Base-by-base conservation (phyloP, 2,888 invertebrate species). In the Melolontha melolontha region DNA sequence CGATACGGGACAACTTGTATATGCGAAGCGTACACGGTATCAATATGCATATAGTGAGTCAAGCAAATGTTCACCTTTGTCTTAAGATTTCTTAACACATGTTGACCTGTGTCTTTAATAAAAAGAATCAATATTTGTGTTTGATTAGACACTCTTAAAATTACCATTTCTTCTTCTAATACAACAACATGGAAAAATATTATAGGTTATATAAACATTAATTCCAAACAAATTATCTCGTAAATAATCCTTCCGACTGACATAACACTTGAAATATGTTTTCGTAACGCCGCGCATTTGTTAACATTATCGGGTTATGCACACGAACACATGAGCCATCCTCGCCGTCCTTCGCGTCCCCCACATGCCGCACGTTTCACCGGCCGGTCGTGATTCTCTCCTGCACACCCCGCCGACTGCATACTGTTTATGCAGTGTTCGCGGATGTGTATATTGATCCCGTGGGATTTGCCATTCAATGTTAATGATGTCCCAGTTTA, bases 401-500 rank as follows among this genome's bases (percentile, higher is more conserved):
- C 42, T 17, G 41, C 44, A 16, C 14, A 16, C 39, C 12, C 29
- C 50, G 29, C 10, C n/a, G 2, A 12, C 52, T 34, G 50, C 11
- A 11, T 11, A 14, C 22, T 39, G 42, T 17, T 8, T 22, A 41
- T 14, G 14, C 34, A 34, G 57, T 54, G 50, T 16, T 52, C 65
- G 39, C 34, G 34, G 34, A 34, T 50, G 50, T 67, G 63, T 67
- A 67, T 63, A 64, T 63, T 63, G 63, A 67, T 64, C 67, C 64
- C 64, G 63, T 54, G 54, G 67, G 67, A 67, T 67, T 64, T 49
- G 34, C 52, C 39, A 54, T 52, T 44, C 27, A 54, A 52, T 27
- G 67, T 67, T 67, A 67, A 67, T 63, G 67, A 63, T 63, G 63
- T 67, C 54, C 62, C 52, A 63, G 44, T 52, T 64, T 67, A 67